These are phyloP conservation scores for Pogonomyrmex barbatus DNA, from an alignment of 1,140 invertebrate genomes.

Conservation along the genomic window DNA sequence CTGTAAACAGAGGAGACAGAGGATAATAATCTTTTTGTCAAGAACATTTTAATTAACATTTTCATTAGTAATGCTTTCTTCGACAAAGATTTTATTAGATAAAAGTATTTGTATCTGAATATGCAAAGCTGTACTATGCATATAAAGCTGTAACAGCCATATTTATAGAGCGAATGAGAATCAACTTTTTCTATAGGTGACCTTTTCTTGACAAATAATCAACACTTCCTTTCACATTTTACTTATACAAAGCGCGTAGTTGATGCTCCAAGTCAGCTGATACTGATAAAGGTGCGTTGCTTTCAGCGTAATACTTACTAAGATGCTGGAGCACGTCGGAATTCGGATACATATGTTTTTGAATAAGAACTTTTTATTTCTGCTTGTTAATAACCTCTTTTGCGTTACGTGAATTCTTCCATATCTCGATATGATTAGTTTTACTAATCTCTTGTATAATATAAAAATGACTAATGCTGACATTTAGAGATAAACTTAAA, in stretches of 20 bases:
- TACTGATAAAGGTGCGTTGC: slow-evolving; percentile 34
- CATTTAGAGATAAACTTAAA: background rate
- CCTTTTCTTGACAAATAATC: slow-evolving; percentile 61
- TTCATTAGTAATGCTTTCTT: background rate
- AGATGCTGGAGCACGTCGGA: background rate
- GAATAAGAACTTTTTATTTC: background rate
- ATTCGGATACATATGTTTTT: background rate
- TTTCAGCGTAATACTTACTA: background rate
- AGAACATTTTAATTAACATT: background rate
- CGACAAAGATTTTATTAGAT: background rate
- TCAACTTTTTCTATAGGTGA: slow-evolving; percentile 9
- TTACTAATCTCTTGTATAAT: background rate
- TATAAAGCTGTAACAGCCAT: background rate
- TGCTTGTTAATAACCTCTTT: background rate
- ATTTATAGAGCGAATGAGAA: slow-evolving; percentile 17
- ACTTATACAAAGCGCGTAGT: slow-evolving; percentile 64
- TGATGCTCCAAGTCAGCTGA: slow-evolving; percentile 69
- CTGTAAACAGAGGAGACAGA: too few relatives aligned
- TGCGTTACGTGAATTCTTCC: background rate
- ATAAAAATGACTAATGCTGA: background rate
- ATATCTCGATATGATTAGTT: background rate
- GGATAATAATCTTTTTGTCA: too few relatives aligned
- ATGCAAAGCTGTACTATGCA: background rate
- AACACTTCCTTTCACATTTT: slow-evolving; percentile 30
- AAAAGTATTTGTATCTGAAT: background rate